phyloP scores from a whole-genome alignment of 2,797 vertebrate genomes.

The Sebastes cheni region DNA sequence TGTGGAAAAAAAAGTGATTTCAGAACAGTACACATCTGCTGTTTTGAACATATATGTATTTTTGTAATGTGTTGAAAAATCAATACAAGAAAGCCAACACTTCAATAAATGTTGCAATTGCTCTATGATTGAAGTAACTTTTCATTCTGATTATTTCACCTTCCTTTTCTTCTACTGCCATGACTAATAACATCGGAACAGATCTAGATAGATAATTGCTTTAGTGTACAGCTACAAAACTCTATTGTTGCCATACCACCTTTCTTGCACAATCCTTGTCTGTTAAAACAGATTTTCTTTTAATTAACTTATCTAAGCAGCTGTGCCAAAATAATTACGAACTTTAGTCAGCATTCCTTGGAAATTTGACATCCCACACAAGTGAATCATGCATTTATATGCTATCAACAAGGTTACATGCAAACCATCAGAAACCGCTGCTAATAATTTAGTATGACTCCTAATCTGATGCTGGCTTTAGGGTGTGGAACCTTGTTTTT shows the following conservation, averaged over 20 bases:
- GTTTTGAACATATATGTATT: constrained; percentile 85
- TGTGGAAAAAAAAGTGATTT: constrained; percentile 79
- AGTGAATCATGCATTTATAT: neutral
- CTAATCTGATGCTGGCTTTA: constrained; percentile 3
- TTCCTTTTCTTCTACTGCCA: neutral
- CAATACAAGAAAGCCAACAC: constrained; percentile 84
- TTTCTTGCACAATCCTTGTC: neutral
- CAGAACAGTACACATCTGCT: constrained; percentile 80
- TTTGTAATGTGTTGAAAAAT: constrained; percentile 86
- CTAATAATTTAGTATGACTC: neutral
- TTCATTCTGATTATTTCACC: constrained; percentile 55
- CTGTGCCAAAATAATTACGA: neutral
- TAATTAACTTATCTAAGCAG: neutral
- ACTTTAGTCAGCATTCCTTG: neutral
- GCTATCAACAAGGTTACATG: neutral
- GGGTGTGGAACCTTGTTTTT: neutral
- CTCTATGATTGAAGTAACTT: constrained; percentile 73
- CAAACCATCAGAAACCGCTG: neutral
- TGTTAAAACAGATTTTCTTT: neutral
- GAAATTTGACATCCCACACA: neutral
- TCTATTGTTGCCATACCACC: neutral
- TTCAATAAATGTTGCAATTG: constrained; percentile 85
- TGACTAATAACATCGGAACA: neutral
- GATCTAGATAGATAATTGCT: neutral
- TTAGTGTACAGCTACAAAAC: neutral